Evolutionary conservation across 1,140 invertebrate species (phyloP), one percentile per base, ranked within the genome.

Genomic region (Limonius californicus): DNA sequence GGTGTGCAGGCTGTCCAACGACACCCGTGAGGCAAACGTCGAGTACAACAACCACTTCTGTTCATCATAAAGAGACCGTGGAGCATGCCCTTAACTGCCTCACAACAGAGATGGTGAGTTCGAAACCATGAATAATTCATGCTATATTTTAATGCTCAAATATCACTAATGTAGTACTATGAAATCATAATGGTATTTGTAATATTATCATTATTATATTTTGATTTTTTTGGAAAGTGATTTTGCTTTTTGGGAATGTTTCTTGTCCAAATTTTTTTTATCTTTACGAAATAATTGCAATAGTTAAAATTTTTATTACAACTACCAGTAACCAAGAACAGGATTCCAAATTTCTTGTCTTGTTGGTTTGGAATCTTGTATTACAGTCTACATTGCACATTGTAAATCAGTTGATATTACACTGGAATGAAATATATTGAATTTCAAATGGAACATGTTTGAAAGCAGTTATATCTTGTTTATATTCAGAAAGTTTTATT

Each of bases 51-150:
- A 59, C 64, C 30, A 72, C 77, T 75, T 3, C 76, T 76, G 47
- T 74, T 69, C 77, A 80, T 57, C 78, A 80, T 70, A 81, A 81
- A 69, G 76, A 83, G 62, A 84, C 84, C 27, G 84, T 87, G 66
- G 85, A 87, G 74, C 82, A 85, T 71, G 85, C 86, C 67, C 82
- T 89, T 68, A 89, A 88, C 75, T 88, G 86, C 78, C 85, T 90
- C 72, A 89, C 88, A 63, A 85, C 85, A 59, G 88, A 89, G 84
- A 88, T 89, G 87, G 87, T 90, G 81, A 87, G 87, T 79, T 19
- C 20, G 43, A 59, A 58, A 20, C 42, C 53, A 18, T 32, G 35
- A 39, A 39, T n/a, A n/a, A n/a, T 39, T 39, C 35, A 39, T 39
- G 23, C n/a, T 11, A 14, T 39, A 39, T 2, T 39, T 39, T 39